phyloP scores from a whole-genome alignment of 2,113 vertebrate genomes.

The Plotosus lineatus region DNA sequence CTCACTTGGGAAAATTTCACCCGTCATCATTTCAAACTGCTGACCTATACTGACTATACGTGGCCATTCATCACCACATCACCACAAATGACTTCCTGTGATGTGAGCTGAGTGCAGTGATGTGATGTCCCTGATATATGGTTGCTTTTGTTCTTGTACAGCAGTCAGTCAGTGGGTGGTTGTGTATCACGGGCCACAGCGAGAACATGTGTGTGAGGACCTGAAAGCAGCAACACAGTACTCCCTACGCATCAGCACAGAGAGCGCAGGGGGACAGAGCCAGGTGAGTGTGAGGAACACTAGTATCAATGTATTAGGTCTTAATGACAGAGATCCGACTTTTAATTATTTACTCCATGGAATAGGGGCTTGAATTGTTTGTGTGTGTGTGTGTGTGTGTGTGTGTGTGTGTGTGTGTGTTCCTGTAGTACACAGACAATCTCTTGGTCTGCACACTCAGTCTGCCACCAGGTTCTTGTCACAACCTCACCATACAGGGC shows the following conservation, averaged over 20 bases:
- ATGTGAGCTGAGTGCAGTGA: background rate
- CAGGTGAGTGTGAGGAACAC: constrained; percentile 70
- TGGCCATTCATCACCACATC: no score
- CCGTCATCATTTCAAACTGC: no score
- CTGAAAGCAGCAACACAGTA: constrained; percentile 91
- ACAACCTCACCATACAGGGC: constrained; percentile 82
- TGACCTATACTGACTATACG: no score
- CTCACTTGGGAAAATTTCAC: no score
- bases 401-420: constrained; percentile 16
- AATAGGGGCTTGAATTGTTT: background rate
- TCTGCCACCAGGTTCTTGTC: constrained; percentile 86
- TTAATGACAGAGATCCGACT: background rate
- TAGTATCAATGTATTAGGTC: background rate
- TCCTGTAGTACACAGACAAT: constrained; percentile 83
- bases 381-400: constrained; percentile 12
- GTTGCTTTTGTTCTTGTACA: constrained; percentile 47
- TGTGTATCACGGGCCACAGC: constrained; percentile 86
- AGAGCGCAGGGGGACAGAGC: constrained; percentile 94
- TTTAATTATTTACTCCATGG: background rate
- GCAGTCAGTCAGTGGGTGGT: constrained; percentile 89
- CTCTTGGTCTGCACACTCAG: constrained; percentile 86
- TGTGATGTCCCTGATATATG: background rate
- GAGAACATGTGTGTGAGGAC: constrained; percentile 83
- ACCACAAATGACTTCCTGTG: no score
- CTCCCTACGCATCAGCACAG: constrained; percentile 88